Conservation (phyloP, 2,113 vertebrate genomes). For the Hyla sarda region DNA sequence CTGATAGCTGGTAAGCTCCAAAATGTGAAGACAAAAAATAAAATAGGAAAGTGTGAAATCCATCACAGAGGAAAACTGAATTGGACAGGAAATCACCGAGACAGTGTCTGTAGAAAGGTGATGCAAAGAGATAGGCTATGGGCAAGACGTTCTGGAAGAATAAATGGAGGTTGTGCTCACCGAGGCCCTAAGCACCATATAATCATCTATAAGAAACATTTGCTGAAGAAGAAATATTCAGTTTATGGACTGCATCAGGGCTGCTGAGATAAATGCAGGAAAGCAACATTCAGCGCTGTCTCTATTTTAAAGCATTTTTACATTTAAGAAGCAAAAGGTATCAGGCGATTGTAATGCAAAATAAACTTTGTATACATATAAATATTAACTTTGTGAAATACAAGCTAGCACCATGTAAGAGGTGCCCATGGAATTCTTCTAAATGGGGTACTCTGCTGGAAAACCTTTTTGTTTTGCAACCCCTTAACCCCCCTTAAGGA, state of each 20-base stretch:
- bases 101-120: conserved; percentile 30
- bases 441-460: too few species aligned
- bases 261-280: not conserved
- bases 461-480: too few species aligned
- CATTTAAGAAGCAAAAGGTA: not conserved
- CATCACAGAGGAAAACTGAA: conserved; percentile 26
- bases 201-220: conserved; percentile 25
- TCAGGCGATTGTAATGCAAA: not conserved
- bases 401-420: too few species aligned
- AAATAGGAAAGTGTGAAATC: conserved; percentile 33
- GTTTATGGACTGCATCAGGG: not conserved
- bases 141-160: conserved; percentile 36
- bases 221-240: conserved; percentile 22
- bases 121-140: conserved; percentile 35
- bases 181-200: not conserved
- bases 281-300: not conserved
- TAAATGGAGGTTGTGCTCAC: conserved; percentile 40
- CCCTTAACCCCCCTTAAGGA: too few species aligned
- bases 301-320: not conserved
- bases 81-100: conserved; percentile 19
- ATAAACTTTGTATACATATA: not conserved
- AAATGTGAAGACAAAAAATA: not conserved
- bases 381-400: not conserved
- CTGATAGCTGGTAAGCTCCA: conserved; percentile 36
- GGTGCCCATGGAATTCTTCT: too few species aligned